Evolutionary conservation across 2,113 vertebrate genomes (phyloP), one percentile per base, ranked within the genome.

Genomic region (Cyanoderma ruficeps): DNA sequence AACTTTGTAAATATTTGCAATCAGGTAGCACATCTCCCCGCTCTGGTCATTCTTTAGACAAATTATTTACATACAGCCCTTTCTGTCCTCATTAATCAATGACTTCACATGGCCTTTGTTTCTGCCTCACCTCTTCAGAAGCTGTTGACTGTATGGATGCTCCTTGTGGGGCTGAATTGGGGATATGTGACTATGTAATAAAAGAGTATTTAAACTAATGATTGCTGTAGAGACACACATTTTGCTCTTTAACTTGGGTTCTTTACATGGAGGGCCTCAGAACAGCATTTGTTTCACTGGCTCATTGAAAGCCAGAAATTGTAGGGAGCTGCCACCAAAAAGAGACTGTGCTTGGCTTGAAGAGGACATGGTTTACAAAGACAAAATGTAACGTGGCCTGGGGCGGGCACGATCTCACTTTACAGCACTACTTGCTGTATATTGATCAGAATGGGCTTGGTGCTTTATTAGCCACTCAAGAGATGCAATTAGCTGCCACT

Each of bases 1-100:
- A 83, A 31, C n/a, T 96, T 79, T 27, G 80, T 63, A 93, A 90
- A 93, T 92, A 92, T 95, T 96, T 96, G 80, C 85, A 37, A 70
- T 52, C 72, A 81, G 76, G 76, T 25, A 71, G 56, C 60, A 56
- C 49, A 78, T 87, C 46, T 89, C 60, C 71, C 39, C 4, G 4
- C 37, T 63, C 67, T 33, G 42, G 20, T 81, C 75, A 67, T 60
- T 77, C 79, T 95, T 93, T 23, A 87, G 81, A 53, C 70, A 88
- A 94, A 71, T 31, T 84, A 78, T 86, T 93, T 93, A 83, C 41
- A 70, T 78, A 68, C 13, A 37, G 60, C 27, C 44, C 49, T 67
- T 92, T 60, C 74, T 30, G 22, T 57, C 76, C 72, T 90, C 72
- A 57, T 41, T 53, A 92, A 90, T 92, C 83, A 93, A 81, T 78